Evolutionary conservation across 2,113 vertebrate genomes (phyloP).

Genomic region (Myrmophylax atrothorax): DNA sequence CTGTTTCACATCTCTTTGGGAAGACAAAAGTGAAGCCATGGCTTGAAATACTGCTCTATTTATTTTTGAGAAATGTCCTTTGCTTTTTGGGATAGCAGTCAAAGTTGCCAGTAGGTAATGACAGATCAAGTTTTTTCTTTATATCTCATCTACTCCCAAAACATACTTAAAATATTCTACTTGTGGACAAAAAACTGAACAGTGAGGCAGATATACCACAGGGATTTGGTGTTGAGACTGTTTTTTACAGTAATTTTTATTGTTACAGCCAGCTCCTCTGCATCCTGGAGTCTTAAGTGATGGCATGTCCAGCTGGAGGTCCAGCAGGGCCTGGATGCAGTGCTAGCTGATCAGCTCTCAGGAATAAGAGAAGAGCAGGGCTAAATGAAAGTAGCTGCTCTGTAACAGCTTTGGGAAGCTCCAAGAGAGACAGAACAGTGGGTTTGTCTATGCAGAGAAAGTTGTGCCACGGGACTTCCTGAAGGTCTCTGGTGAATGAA

Average conservation of each 20-base stretch:
- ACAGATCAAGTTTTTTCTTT: background rate
- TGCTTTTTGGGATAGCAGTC: background rate
- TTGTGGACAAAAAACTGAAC: background rate
- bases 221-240: background rate
- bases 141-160: background rate
- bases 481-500: background rate
- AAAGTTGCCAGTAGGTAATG: background rate
- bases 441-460: background rate
- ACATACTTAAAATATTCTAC: background rate
- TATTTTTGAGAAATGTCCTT: background rate
- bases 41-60: background rate
- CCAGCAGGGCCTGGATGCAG: background rate
- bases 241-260: background rate
- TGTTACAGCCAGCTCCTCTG: background rate
- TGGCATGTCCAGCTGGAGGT: background rate
- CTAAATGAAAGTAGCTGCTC: background rate
- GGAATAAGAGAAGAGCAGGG: background rate
- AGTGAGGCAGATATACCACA: background rate
- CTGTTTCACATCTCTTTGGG: background rate
- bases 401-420: background rate
- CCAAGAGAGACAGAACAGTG: rapidly evolving
- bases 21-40: background rate
- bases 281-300: background rate
- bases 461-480: background rate
- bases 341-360: background rate